A percentile compares a stretch with the other conserved stretches of the same genome.
Conservation (phyloP, 2,113 vertebrate species). For the Oxyruncus cristatus region DNA sequence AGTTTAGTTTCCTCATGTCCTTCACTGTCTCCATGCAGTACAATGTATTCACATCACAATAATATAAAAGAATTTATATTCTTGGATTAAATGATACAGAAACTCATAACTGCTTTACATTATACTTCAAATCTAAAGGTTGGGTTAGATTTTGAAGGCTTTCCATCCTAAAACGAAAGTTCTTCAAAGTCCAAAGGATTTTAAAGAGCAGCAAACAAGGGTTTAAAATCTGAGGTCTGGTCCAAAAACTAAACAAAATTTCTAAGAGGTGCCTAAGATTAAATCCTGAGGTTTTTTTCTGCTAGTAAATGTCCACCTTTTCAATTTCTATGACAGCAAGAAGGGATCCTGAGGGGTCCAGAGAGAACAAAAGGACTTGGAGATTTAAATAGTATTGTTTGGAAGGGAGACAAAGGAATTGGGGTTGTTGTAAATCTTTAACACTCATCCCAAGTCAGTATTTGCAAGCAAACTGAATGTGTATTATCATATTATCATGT, state of each 20-base stretch:
- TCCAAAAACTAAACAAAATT: not conserved
- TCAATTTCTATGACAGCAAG: not conserved
- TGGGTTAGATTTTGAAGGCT: not conserved
- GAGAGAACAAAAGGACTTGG: fast-evolving
- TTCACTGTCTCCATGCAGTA: not conserved
- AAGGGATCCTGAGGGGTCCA: fast-evolving
- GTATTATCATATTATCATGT: not conserved
- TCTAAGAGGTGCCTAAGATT: not conserved
- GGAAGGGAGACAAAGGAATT: not conserved
- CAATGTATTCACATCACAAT: not conserved
- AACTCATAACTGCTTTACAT: not conserved
- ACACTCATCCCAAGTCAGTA: not conserved
- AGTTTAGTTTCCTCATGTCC: not conserved
- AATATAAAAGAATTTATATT: not conserved
- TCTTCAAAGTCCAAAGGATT: not conserved
- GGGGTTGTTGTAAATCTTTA: not conserved
- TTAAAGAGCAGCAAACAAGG: not conserved
- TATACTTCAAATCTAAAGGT: not conserved
- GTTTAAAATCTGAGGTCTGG: not conserved
- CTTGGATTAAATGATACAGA: not conserved
- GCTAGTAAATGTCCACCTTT: not conserved
- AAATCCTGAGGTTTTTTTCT: not conserved
- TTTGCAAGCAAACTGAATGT: not conserved
- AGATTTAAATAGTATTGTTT: not conserved
- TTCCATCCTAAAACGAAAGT: not conserved